Conservation (phyloP, 2,888 invertebrate genomes). For the Patella depressa region DNA sequence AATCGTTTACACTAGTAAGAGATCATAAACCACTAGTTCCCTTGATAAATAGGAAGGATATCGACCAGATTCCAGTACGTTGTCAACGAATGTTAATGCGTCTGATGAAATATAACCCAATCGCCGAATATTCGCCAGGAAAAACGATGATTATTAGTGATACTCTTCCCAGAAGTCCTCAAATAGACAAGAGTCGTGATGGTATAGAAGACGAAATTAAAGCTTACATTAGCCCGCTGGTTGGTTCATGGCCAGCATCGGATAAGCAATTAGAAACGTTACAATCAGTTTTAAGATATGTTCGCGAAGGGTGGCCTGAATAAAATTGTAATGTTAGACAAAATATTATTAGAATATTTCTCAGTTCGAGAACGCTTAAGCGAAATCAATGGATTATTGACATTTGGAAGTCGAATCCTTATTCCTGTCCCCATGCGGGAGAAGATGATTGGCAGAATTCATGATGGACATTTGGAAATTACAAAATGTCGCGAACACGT, state of each 20-base stretch:
- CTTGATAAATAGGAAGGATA: constrained; percentile 37
- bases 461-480: constrained; percentile 13
- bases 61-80: constrained; percentile 35
- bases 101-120: constrained; percentile 35
- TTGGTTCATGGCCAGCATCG: too few species aligned
- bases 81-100: constrained; percentile 43
- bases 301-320: not conserved
- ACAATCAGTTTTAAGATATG: not conserved
- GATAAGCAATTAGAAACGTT: not conserved
- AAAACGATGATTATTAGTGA: constrained; percentile 38
- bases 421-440: not conserved
- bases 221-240: too few species aligned
- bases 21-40: constrained; percentile 46
- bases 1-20: constrained; percentile 34
- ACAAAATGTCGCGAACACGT: constrained; percentile 11
- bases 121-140: constrained; percentile 35
- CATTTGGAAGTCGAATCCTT: too few species aligned
- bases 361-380: not conserved
- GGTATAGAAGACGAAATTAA: too few species aligned
- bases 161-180: constrained; percentile 32
- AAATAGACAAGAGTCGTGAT: not conserved
- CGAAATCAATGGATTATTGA: too few species aligned
- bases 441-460: constrained; percentile 13
- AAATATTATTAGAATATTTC: not conserved
- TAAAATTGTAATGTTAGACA: not conserved